A percentile compares a stretch with the other conserved stretches of the same genome.
Conservation (phyloP, 1,140 invertebrate species). For the Coptotermes formosanus region DNA sequence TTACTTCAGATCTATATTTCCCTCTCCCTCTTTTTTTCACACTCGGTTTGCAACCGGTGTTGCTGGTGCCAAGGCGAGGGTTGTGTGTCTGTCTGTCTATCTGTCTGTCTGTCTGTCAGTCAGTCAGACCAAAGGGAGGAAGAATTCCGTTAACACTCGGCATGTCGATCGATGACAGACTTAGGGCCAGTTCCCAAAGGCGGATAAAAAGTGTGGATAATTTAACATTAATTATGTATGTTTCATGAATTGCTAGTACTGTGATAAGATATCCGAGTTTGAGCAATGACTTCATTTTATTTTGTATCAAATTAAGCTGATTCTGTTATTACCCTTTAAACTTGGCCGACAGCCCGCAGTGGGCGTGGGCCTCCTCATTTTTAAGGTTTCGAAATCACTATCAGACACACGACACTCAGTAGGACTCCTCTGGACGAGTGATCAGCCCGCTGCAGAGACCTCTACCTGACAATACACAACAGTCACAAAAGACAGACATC, state of each 20-base stretch:
- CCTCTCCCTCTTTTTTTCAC: background rate
- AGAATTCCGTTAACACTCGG: slow-evolving; percentile 9
- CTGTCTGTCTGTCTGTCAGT: too few species aligned
- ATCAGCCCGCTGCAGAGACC: too few species aligned
- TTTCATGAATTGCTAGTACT: background rate
- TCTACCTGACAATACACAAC: too few species aligned
- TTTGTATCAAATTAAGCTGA: too few species aligned
- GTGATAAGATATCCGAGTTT: background rate
- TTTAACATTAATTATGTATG: background rate
- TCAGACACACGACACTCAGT: too few species aligned
- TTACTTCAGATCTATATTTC: slow-evolving; percentile 2
- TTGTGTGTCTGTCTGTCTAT: background rate
- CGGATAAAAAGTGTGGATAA: background rate
- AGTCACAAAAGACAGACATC: too few species aligned
- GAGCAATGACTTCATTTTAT: too few species aligned
- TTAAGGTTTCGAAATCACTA: too few species aligned
- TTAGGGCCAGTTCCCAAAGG: background rate
- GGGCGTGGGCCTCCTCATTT: too few species aligned
- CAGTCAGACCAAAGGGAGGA: background rate
- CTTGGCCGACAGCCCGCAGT: too few species aligned
- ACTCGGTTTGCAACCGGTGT: background rate
- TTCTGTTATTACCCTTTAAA: too few species aligned
- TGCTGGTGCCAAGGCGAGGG: background rate
- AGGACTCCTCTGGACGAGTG: too few species aligned
- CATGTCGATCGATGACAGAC: background rate